Base-by-base conservation (phyloP, 2,113 vertebrate genomes). In the Gambusia affinis region DNA sequence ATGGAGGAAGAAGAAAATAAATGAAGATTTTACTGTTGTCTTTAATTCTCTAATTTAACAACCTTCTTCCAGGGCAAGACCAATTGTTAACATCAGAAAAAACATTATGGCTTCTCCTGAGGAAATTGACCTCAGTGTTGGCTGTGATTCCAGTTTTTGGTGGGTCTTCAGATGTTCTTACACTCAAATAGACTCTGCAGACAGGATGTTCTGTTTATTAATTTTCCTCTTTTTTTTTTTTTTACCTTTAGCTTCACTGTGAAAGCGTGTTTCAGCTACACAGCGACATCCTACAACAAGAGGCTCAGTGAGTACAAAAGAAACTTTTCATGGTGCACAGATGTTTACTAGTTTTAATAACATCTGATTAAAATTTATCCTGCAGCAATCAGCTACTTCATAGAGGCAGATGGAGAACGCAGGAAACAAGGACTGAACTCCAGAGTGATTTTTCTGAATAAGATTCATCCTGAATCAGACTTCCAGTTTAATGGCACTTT, bases 251-350 rank as follows among this genome's bases (percentile, higher is more conserved):
- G 98, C 90, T 92, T 99, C 85, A 93, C 91, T 42, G 95, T 98
- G 79, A 92, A 95, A 39, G 94, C 94, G 1, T 99, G 97, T 89
- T 98, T 98, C 87, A 89, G 92, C 72, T 99, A 97, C 73, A 96
- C 92, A 72, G 95, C 96, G 79, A 70, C 72, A 22, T 86, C 92
- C 60, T 97, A 96, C 91, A 98, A 92, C 89, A 95, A 95, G 69
- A 88, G 71, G 81, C 93, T 99, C 92, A 94, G 98, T 99, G 94
- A 91, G 97, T 96, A 54, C 44, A 57, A 37, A 14, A 64, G 33
- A 3, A 28, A 4, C 1, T 1, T 11, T 64, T 42, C 28, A 19
- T 62, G 44, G 60, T 60, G 33, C 1, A 15, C 1, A 54, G 30
- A 29, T 30, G 27, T 31, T 24, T 31, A 31, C 12, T 62, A 6